A percentile compares a stretch with the other conserved stretches of the same genome.
Conservation (phyloP, 2,113 vertebrate genomes). For the Typhlomys cinereus region DNA sequence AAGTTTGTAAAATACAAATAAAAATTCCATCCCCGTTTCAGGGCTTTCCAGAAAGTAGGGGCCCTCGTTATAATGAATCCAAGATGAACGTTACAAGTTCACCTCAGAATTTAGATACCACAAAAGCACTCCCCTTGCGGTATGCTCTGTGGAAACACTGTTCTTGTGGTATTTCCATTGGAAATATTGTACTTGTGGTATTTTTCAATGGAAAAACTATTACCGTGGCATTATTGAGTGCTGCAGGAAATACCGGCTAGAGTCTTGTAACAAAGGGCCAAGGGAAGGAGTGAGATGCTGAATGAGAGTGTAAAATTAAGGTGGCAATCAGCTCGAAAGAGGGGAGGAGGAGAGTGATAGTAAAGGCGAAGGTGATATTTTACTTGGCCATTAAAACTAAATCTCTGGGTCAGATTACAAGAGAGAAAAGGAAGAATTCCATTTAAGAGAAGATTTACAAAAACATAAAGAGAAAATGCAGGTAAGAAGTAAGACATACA, state of each 20-base stretch:
- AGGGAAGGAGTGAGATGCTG: conserved; percentile 65
- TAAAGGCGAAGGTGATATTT: background rate
- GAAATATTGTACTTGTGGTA: conserved; percentile 87
- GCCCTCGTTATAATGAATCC: conserved; percentile 84
- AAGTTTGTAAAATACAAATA: conserved; percentile 82
- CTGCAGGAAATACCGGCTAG: conserved; percentile 83
- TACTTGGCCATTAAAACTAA: background rate
- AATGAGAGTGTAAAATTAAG: conserved; percentile 79
- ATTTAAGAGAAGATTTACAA: conserved; percentile 65
- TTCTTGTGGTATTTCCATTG: conserved; percentile 83
- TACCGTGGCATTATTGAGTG: conserved; percentile 69
- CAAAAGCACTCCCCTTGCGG: conserved; percentile 84
- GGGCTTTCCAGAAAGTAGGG: conserved; percentile 77
- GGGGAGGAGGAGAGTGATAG: background rate
- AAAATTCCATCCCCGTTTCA: conserved; percentile 84
- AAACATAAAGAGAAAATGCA: conserved; percentile 31
- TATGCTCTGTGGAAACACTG: conserved; percentile 80
- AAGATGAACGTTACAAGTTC: conserved; percentile 86
- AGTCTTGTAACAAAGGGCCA: conserved; percentile 76
- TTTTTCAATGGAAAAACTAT: conserved; percentile 86
- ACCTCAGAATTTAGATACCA: conserved; percentile 85
- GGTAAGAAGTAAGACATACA: background rate
- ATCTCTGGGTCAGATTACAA: conserved; percentile 53
- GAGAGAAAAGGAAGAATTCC: conserved; percentile 75
- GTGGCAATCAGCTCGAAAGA: conserved; percentile 62